These are phyloP conservation scores for Drosophila simulans DNA, from an alignment of 1,140 invertebrate genomes.

Conservation along the genomic window DNA sequence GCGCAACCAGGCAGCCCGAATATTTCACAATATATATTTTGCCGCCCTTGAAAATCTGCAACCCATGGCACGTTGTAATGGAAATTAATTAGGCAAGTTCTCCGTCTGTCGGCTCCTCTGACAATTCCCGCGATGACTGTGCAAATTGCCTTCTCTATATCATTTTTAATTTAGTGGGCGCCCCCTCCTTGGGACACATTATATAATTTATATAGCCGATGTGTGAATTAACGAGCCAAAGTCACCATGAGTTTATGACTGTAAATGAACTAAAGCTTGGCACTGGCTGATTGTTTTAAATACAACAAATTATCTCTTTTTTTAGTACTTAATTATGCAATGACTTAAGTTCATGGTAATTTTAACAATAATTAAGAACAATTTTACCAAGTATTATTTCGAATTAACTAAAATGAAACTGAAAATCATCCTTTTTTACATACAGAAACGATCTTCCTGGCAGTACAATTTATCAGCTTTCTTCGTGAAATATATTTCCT, in stretches of 20 bases:
- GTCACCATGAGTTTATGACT: slow-evolving; percentile 22
- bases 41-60: slow-evolving; percentile 59
- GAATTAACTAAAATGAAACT: no score
- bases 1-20: slow-evolving; percentile 13
- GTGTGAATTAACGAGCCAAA: slow-evolving; percentile 64
- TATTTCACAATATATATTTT: slow-evolving; percentile 31
- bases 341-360: no score
- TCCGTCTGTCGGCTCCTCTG: slow-evolving; percentile 24
- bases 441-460: neutral
- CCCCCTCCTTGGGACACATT: slow-evolving; percentile 48
- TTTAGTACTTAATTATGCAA: no score
- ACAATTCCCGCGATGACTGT: slow-evolving; percentile 39
- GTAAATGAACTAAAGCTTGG: slow-evolving; percentile 17
- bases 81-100: slow-evolving; percentile 78
- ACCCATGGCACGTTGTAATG: slow-evolving; percentile 76
- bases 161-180: slow-evolving; percentile 76
- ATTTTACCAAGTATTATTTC: no score
- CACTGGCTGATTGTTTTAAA: neutral
- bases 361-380: no score
- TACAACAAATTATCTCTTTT: no score
- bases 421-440: no score
- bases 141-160: slow-evolving; percentile 52
- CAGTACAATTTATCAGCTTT: neutral
- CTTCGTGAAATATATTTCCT: neutral
- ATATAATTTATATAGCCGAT: slow-evolving; percentile 62